These are phyloP conservation scores for Cynopterus brachyotis DNA, from an alignment of 2,113 vertebrate genomes.

Conservation along the genomic window DNA sequence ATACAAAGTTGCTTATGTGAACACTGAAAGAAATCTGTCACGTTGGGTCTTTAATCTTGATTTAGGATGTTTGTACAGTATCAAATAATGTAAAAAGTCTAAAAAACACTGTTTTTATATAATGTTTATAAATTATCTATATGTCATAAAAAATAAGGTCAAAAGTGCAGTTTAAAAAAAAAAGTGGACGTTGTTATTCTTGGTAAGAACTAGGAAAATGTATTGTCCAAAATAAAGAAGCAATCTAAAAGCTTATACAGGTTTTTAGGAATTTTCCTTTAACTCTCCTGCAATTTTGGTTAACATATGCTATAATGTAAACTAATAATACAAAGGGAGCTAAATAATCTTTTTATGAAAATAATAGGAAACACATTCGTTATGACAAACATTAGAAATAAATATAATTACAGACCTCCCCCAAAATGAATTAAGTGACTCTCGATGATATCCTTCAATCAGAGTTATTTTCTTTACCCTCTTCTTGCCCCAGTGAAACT, in stretches of 20 bases:
- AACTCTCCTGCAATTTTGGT: conserved; percentile 19
- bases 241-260: background rate
- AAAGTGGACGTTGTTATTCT: conserved; percentile 75
- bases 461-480: background rate
- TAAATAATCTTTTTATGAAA: conserved; percentile 30
- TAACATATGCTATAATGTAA: conserved; percentile 47
- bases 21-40: conserved; percentile 61
- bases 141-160: conserved; percentile 78
- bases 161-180: conserved; percentile 76
- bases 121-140: conserved; percentile 73
- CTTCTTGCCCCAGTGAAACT: background rate
- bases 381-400: background rate
- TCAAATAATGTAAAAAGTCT: conserved; percentile 83
- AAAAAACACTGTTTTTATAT: conserved; percentile 77
- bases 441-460: background rate
- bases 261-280: conserved; percentile 59
- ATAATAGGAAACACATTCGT: background rate
- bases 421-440: background rate
- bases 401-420: background rate
- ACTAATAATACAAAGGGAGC: background rate
- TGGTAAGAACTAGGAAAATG: conserved; percentile 64
- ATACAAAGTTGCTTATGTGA: background rate
- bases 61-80: conserved; percentile 79
- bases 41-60: conserved; percentile 55
- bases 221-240: conserved; percentile 50